Conservation (phyloP, 1,140 invertebrate genomes). For the Calliphora vicina region DNA sequence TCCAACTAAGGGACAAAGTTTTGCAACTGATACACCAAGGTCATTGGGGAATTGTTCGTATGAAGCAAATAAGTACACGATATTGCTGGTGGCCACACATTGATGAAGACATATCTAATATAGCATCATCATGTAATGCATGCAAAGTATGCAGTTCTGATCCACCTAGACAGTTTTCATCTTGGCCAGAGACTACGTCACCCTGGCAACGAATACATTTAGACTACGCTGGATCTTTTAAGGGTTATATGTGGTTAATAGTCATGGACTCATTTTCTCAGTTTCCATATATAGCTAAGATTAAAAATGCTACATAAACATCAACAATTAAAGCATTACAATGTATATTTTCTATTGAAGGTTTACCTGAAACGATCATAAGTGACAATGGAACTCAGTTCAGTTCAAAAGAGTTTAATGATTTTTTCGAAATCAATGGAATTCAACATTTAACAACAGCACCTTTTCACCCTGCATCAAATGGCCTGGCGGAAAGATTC, state of each 20-base stretch:
- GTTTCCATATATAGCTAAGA: background rate
- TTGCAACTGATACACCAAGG: too few relatives aligned
- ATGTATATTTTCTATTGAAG: background rate
- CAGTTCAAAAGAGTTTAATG: background rate
- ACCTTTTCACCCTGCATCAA: background rate
- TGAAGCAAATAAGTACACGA: too few relatives aligned
- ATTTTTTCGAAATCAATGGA: background rate
- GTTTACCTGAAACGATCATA: background rate
- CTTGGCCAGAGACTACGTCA: background rate
- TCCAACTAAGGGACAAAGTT: too few relatives aligned
- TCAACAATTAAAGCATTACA: background rate
- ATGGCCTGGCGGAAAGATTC: background rate
- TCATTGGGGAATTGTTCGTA: too few relatives aligned
- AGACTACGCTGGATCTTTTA: background rate
- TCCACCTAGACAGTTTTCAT: background rate
- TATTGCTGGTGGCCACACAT: too few relatives aligned
- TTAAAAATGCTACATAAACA: background rate
- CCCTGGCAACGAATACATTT: background rate
- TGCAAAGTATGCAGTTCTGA: too few relatives aligned
- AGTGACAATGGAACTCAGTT: background rate
- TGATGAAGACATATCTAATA: too few relatives aligned
- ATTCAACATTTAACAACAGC: background rate
- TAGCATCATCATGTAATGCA: too few relatives aligned
- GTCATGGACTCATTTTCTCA: background rate
- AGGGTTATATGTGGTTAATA: background rate